These are phyloP conservation scores for Galago senegalensis DNA, from an alignment of 2,797 vertebrate genomes.

Conservation along the genomic window DNA sequence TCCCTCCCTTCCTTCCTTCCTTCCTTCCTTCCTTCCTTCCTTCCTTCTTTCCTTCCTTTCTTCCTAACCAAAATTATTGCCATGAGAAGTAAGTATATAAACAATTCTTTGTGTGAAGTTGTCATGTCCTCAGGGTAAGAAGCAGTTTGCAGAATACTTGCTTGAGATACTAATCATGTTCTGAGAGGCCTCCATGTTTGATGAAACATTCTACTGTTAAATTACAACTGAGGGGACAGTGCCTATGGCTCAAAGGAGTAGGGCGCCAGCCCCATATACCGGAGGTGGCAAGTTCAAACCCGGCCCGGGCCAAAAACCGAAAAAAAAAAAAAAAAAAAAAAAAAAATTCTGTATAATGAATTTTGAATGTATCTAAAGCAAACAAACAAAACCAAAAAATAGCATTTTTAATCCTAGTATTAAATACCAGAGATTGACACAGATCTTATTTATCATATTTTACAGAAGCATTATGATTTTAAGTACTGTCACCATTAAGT, in stretches of 20 bases:
- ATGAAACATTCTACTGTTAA: slow-evolving; percentile 65
- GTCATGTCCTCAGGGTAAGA: not conserved
- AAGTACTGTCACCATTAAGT: not conserved
- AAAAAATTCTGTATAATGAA: slow-evolving; percentile 49
- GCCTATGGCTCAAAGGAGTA: no score
- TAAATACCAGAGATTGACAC: not conserved
- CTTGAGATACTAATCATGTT: slow-evolving; percentile 47
- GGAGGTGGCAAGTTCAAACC: no score
- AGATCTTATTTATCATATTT: not conserved
- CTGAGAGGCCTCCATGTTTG: not conserved
- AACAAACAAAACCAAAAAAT: not conserved
- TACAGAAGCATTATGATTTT: slow-evolving; percentile 24
- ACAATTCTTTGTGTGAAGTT: not conserved
- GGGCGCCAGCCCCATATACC: no score
- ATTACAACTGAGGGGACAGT: not conserved
- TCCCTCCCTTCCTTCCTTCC: not conserved
- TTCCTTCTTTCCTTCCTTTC: no score
- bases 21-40: no score
- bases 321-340: no score
- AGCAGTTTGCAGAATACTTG: not conserved
- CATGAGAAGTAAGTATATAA: not conserved
- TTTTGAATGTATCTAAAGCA: slow-evolving; percentile 62
- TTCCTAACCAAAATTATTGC: not conserved
- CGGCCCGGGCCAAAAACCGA: no score
- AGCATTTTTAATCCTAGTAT: slow-evolving; percentile 29